Base-by-base conservation (phyloP, 2,113 vertebrate species). In the Toxotes chatareus region DNA sequence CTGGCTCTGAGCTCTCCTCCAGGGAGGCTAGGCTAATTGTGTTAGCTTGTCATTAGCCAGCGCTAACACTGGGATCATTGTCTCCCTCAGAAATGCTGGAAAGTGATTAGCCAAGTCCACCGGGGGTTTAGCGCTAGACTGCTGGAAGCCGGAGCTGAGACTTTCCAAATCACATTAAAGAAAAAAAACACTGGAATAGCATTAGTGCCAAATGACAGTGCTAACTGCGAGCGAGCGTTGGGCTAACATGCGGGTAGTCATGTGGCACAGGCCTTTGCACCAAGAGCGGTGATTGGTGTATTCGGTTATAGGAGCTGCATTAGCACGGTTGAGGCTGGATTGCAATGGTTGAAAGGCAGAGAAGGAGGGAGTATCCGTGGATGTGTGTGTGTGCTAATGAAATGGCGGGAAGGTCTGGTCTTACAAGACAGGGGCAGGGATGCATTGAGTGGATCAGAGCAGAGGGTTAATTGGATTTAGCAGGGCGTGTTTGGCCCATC, bases 101-200 rank as follows among this genome's bases (percentile, higher is more conserved):
- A 96, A 95, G 89, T 93, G 94, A 95, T 95, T 95, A 94, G 94
- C 83, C 66, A 59, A 70, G 87, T 86, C 94, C 94, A 83, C 79
- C 55, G 83, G 93, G 94, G 94, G 89, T 86, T 89, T 75, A 87
- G 87, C 69, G 72, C 84, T 85, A 86, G 92, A 89, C 91, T 85
- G 16, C 19, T 91, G 87, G 89, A 89, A 87, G 93, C 92, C 73
- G 74, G 85, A 90, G 91, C 85, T 85, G 85, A 90, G 86, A 91
- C 91, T 89, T 88, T 86, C 91, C 86, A 92, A 94, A 95, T 94
- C 88, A 86, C 88, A 96, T 95, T 95, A 94, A 93, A 93, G 90
- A 53, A 51, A 92, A 95, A 96, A 96, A 96, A 95, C 95, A 96
- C 96, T 96, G 96, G 95, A 96, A 93, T 95, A 93, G 90, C 96